Percentiles rank a stretch among this genome's conserved stretches.
phyloP scores from a whole-genome alignment of 2,113 vertebrate species.

The Alexandromys fortis region DNA sequence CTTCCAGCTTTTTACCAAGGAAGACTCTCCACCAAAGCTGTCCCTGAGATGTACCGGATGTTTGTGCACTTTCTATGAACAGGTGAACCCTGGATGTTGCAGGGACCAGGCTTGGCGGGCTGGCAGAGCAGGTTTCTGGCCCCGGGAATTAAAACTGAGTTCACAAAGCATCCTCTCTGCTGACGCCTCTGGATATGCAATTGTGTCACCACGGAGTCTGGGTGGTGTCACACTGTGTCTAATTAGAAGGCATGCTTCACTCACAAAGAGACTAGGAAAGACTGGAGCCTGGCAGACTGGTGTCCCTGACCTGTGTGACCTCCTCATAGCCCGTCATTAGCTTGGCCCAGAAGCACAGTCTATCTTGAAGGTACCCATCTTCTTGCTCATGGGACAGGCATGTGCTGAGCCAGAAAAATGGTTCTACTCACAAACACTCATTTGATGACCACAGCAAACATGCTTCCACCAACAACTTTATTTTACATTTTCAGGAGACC shows the following conservation, averaged over 20 bases:
- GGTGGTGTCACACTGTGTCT: fast-evolving
- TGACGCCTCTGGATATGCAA: background rate
- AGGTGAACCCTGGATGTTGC: background rate
- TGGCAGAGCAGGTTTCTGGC: background rate
- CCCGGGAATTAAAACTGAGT: background rate
- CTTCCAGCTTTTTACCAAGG: slow-evolving; percentile 33
- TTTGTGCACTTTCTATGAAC: slow-evolving; percentile 11
- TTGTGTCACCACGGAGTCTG: background rate
- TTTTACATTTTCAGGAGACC: background rate
- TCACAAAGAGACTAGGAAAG: background rate
- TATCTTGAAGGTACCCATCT: fast-evolving
- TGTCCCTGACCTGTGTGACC: background rate
- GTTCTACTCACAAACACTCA: background rate
- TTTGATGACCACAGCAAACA: fast-evolving
- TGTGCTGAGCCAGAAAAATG: fast-evolving
- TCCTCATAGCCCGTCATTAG: background rate
- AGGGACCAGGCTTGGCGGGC: fast-evolving
- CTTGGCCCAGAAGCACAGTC: background rate
- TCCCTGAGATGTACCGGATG: slow-evolving; percentile 28
- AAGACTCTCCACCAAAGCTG: background rate
- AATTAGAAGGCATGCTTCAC: background rate
- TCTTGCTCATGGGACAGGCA: background rate
- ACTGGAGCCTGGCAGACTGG: background rate
- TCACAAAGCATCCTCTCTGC: background rate
- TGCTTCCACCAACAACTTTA: background rate